Evolutionary conservation across 2,797 vertebrate genomes (phyloP), one percentile per base, ranked within the genome.

Genomic region (Microctenopoma stevenorrisi): DNA sequence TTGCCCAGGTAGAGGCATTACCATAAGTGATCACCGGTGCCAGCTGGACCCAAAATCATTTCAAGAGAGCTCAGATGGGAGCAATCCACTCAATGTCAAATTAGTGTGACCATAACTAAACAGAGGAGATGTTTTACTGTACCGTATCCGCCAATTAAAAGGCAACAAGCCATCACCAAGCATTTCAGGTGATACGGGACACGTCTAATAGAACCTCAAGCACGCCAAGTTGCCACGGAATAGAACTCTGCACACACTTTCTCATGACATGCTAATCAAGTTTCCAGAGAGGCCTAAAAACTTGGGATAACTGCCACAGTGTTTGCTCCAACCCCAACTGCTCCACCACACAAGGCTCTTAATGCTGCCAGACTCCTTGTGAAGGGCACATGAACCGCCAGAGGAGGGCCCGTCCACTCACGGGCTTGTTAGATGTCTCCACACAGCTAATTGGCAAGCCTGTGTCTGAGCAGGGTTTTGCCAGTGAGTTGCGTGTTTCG

Each of bases 381-480:
- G 59, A 64, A 76, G 74, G 75, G 47, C 14, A 51, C 57, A 70
- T 37, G 14, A 68, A 57, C 28, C 8, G 25, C 64, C 68, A 79
- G 74, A 73, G 67, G 62, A 79, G 12, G 42, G 42, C 37, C 64
- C 47, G 75, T 84, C 76, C 76, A 79, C 73, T 81, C 62, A 53
- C 37, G 54, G 59, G 69, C 76, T 53, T 79, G 53, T 68, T 60
- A 81, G 66, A 75, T 18, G 22, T 83, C 78, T 76, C 77, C 75
- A 78, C 65, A 70, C 66, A 74, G 64, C 53, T 79, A 82, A 83
- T 63, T 85, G 82, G 76, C 78, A 78, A 55, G 70, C 33, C 54
- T 67, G 47, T 70, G 56, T 77, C 72, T 55, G 65, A 70, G 47
- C 18, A 70, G 61, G 42, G 49, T 11, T 68, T 76, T 71, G 70